phyloP scores from a whole-genome alignment of 1,140 invertebrate genomes.

The Trypoxylus dichotomus region DNA sequence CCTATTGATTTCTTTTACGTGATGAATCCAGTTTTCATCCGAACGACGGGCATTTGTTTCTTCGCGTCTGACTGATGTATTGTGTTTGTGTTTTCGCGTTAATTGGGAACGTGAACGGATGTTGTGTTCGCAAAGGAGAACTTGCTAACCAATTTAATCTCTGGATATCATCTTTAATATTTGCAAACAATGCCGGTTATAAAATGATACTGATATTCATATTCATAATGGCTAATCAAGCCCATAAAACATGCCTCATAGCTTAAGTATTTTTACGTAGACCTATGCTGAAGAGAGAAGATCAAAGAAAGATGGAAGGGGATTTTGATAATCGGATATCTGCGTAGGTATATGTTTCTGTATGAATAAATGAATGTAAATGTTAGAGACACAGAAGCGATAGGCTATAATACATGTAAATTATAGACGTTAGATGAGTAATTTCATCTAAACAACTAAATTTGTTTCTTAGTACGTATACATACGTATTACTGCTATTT shows the following conservation, averaged over 20 bases:
- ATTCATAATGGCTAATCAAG: conserved; percentile 17
- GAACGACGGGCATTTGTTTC: not conserved
- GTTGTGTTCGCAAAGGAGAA: not conserved
- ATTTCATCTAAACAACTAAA: no score
- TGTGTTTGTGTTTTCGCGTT: conserved; percentile 9
- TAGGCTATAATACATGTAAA: no score
- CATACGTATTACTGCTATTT: no score
- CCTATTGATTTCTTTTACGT: conserved; percentile 14
- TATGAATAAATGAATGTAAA: not conserved
- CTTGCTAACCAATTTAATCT: conserved; percentile 1
- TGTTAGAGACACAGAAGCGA: no score
- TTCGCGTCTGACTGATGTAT: not conserved
- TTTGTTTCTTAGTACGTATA: no score
- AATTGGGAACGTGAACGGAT: conserved; percentile 16
- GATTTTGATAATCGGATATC: not conserved
- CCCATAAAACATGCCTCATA: not conserved
- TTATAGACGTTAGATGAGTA: no score
- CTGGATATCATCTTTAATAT: not conserved
- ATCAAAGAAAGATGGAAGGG: not conserved
- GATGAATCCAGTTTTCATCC: conserved; percentile 21
- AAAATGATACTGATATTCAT: conserved; percentile 19
- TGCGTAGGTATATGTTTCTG: not conserved
- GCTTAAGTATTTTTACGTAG: conserved; percentile 9
- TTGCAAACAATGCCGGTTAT: conserved; percentile 19
- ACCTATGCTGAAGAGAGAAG: not conserved